Conservation (phyloP, 1,140 invertebrate genomes). For the Calephelis nemesis region DNA sequence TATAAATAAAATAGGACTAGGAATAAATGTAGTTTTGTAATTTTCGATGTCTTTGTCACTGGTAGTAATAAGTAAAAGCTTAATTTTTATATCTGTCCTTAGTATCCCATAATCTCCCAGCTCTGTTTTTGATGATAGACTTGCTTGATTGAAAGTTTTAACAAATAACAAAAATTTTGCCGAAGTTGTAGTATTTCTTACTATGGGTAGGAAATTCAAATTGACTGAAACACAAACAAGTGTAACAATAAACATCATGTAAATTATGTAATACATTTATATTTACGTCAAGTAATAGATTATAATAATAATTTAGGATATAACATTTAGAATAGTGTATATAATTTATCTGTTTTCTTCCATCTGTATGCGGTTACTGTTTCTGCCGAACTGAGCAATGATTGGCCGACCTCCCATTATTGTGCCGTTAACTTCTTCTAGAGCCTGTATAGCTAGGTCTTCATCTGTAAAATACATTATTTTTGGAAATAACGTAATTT, state of each 20-base stretch:
- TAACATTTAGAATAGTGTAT: not conserved
- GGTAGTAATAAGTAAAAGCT: too few relatives aligned
- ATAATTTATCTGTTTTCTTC: conserved; percentile 49
- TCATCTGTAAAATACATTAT: conserved; percentile 49
- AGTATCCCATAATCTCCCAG: too few relatives aligned
- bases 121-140: too few relatives aligned
- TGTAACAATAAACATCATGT: not conserved
- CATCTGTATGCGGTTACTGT: conserved; percentile 50
- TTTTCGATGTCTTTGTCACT: too few relatives aligned
- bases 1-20: too few relatives aligned
- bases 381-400: conserved; percentile 59
- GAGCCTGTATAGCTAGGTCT: conserved; percentile 57
- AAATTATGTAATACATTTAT: conserved; percentile 4
- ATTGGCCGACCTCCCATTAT: conserved; percentile 61
- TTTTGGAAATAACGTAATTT: not conserved
- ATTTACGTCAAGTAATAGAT: conserved; percentile 2
- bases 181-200: too few relatives aligned
- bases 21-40: too few relatives aligned
- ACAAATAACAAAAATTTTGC: too few relatives aligned
- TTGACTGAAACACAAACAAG: too few relatives aligned
- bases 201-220: too few relatives aligned
- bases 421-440: conserved; percentile 64
- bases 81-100: too few relatives aligned
- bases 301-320: conserved; percentile 5
- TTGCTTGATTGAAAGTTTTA: too few relatives aligned